A percentile compares a stretch with the other conserved stretches of the same genome.
These are phyloP conservation scores for Momotus momota DNA, from an alignment of 2,797 vertebrate species.

Conservation along the genomic window DNA sequence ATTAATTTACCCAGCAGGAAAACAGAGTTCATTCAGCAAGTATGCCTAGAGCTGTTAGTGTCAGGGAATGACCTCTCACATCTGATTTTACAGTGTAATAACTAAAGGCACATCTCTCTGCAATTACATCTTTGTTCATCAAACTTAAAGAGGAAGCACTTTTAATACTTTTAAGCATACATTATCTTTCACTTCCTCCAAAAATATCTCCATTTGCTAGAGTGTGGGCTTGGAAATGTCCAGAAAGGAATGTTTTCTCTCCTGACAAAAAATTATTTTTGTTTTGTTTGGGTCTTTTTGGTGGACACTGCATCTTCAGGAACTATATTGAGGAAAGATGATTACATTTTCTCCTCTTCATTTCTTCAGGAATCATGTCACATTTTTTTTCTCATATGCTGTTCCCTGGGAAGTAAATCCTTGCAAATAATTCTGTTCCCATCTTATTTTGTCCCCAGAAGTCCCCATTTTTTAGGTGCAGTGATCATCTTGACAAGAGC, in stretches of 20 bases:
- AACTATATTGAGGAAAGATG: background rate
- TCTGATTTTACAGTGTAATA: constrained; percentile 42
- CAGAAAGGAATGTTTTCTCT: background rate
- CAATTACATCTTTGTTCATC: background rate
- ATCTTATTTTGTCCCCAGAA: background rate
- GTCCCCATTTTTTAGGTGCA: background rate
- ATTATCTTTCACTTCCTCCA: background rate
- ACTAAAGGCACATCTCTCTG: background rate
- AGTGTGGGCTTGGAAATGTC: background rate
- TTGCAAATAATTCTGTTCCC: background rate
- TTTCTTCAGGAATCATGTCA: background rate
- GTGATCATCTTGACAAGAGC: background rate
- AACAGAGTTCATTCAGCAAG: constrained; percentile 38
- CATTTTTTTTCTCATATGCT: background rate
- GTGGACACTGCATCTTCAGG: background rate
- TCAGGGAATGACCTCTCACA: constrained; percentile 42
- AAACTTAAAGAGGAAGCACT: background rate
- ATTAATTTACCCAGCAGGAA: constrained; percentile 63
- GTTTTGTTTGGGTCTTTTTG: background rate
- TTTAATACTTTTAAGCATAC: background rate
- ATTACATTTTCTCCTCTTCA: background rate
- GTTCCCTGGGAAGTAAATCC: background rate
- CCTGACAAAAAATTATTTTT: background rate
- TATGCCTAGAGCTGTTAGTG: constrained; percentile 22
- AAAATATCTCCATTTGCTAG: background rate